Evolutionary conservation across 2,797 vertebrate genomes (phyloP).

Genomic region (Loriculus beryllinus): DNA sequence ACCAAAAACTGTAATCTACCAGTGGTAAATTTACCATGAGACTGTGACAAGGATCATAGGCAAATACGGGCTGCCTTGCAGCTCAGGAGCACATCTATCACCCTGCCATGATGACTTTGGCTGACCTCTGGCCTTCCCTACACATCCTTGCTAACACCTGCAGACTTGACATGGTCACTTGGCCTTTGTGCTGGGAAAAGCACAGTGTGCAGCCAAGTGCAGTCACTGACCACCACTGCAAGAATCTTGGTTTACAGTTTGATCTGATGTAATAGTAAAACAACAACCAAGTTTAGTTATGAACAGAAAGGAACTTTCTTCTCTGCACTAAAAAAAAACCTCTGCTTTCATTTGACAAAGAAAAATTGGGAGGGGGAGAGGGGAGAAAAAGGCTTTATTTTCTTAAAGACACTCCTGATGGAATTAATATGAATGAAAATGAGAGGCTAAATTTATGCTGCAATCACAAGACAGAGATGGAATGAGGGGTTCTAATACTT

Average conservation of each 20-base stretch:
- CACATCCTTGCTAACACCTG: neutral
- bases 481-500: neutral
- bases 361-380: neutral
- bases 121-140: neutral
- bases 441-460: neutral
- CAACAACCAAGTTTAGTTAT: neutral
- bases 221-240: fast-evolving
- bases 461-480: neutral
- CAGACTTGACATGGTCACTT: fast-evolving
- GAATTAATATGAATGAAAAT: neutral
- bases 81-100: neutral
- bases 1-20: slow-evolving; percentile 14
- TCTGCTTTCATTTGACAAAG: neutral
- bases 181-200: fast-evolving
- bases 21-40: slow-evolving; percentile 51
- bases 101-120: neutral
- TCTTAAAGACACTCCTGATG: neutral
- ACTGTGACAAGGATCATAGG: slow-evolving; percentile 18
- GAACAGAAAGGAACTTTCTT: neutral
- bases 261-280: neutral
- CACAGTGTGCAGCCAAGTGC: neutral
- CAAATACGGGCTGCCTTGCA: neutral
- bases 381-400: neutral
- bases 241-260: neutral
- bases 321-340: neutral